Base-by-base conservation (phyloP, 2,888 invertebrate genomes). In the Cyaniris semiargus region DNA sequence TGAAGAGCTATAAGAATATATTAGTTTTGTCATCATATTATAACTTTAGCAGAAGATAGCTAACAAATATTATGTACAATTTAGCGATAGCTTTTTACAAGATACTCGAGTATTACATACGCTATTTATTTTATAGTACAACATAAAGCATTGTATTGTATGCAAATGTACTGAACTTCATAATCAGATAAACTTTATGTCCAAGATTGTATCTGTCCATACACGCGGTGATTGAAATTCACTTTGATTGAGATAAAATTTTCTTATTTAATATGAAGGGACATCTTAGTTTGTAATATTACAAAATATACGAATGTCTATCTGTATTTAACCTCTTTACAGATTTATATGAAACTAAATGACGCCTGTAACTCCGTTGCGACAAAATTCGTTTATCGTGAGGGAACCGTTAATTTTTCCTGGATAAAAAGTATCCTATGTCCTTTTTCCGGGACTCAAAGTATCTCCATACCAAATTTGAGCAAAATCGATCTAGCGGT, bases 181-280 rank as follows among this genome's bases (percentile, higher is more conserved):
- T 27, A 27, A 66, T 27, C 66, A 66, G 31, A 66, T 66, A 66
- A 60, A 15, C 31, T 66, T 66, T 66, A 66, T 66, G 66, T 66
- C 15, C 66, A 7, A 66, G 66, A 66, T 31, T 15, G 31, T 31
- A 31, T 66, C 27, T 31, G 27, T 15, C 27, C 27, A 6, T 66
- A 66, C n/a, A n/a, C n/a, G n/a, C 5, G 23, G 15, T 66, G 66
- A 66, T 66, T 66, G 27, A 66, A 66, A 66, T 66, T 66, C 66
- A 66, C 27, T 27, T 66, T 27, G 66, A 66, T 66, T 66, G 10
- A 66, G 66, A 66, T 66, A 66, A 27, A 1, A 15, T 15, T 27
- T 23, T 66, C 66, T 31, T 31, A 66, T 27, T 27, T 27, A 66
- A 66, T 66, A 66, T 66, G 66, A 6, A 15, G 5, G 18, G 15